Conservation (phyloP, 2,797 vertebrate species). For the Falco biarmicus region DNA sequence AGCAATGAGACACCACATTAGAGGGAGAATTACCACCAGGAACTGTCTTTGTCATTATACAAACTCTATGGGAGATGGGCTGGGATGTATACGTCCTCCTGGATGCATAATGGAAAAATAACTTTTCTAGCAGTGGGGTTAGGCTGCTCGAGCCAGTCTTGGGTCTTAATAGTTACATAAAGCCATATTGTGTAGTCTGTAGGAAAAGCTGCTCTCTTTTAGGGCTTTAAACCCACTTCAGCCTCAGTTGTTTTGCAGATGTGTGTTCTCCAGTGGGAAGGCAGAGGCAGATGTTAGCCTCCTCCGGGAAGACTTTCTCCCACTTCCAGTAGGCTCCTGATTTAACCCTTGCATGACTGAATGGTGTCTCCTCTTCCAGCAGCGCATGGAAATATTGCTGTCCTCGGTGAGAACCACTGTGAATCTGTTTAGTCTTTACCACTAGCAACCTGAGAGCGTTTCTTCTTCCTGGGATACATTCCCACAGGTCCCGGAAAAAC, state of each 20-base stretch:
- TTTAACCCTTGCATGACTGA: fast-evolving
- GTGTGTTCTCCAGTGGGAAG: not conserved
- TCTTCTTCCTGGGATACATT: not conserved
- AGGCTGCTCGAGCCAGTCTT: not conserved
- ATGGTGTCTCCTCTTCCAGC: not conserved
- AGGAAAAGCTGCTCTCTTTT: not conserved
- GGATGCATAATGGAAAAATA: not conserved
- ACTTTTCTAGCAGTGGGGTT: not conserved
- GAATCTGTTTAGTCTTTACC: not conserved
- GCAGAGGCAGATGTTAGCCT: not conserved
- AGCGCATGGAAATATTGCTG: not conserved
- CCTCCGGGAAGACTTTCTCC: not conserved
- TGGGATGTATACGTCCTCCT: not conserved
- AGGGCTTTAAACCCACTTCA: not conserved
- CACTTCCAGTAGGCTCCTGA: not conserved
- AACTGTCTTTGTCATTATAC: not conserved
- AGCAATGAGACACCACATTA: not conserved
- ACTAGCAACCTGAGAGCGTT: not conserved
- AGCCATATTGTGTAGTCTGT: not conserved
- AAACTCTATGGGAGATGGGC: not conserved
- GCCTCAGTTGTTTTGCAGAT: not conserved
- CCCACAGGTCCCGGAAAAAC: not conserved
- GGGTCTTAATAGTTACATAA: not conserved
- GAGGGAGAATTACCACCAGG: not conserved
- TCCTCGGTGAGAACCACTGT: fast-evolving